A percentile compares a stretch with the other conserved stretches of the same genome.
phyloP scores from a whole-genome alignment of 2,113 vertebrate genomes.

The Lagenorhynchus albirostris region DNA sequence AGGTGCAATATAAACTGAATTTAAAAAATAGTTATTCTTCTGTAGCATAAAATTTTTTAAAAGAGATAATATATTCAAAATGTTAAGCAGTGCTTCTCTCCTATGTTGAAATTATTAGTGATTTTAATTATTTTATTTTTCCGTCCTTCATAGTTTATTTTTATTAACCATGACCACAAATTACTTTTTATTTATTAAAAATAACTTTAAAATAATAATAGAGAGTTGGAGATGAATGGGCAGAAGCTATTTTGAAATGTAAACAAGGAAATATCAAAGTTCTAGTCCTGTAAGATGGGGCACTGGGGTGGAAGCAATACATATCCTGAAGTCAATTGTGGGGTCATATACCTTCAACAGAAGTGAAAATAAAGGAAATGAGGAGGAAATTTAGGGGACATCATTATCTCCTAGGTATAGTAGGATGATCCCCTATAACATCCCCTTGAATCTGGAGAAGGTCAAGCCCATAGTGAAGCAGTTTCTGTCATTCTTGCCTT shows the following conservation, averaged over 20 bases:
- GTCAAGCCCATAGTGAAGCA: background rate
- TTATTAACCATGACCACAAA: background rate
- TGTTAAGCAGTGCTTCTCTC: background rate
- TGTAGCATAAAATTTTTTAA: background rate
- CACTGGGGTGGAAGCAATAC: background rate
- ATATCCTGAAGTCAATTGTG: background rate
- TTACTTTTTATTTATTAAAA: background rate
- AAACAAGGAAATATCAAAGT: background rate
- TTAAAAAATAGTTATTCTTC: background rate
- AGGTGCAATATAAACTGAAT: background rate
- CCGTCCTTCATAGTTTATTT: background rate
- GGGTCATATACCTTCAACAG: background rate
- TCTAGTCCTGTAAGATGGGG: background rate
- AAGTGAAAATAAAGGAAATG: background rate
- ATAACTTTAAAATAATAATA: background rate
- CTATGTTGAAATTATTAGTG: background rate
- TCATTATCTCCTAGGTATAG: background rate
- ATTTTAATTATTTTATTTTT: background rate
- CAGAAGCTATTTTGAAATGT: background rate
- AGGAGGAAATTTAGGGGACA: background rate
- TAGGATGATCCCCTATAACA: background rate
- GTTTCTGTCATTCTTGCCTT: background rate
- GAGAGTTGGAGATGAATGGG: background rate
- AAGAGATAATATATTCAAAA: background rate
- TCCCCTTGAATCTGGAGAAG: background rate